Evolutionary conservation across 1,140 invertebrate genomes (phyloP).

Genomic region (Penaeus chinensis): DNA sequence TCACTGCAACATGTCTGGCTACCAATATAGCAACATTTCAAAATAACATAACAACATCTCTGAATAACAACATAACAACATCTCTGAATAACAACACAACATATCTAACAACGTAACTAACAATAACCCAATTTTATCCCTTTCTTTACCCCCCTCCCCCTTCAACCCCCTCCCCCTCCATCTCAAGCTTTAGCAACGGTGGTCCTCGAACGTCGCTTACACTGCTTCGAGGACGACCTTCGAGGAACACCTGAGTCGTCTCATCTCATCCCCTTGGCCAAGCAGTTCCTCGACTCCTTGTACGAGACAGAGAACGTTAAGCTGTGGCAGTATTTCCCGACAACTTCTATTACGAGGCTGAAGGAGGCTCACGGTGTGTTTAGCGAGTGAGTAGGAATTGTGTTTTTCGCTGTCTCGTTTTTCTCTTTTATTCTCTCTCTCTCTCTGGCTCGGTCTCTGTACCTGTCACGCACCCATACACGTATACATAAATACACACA

Average conservation of each 20-base stretch:
- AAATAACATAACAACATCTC: too few relatives aligned
- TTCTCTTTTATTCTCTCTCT: neutral
- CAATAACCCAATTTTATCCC: too few relatives aligned
- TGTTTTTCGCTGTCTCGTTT: neutral
- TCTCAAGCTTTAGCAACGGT: conserved; percentile 42
- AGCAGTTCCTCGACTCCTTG: conserved; percentile 39
- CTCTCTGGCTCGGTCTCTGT: neutral
- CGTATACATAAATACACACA: too few relatives aligned
- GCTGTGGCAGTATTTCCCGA: conserved; percentile 55
- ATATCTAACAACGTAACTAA: too few relatives aligned
- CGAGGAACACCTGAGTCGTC: neutral
- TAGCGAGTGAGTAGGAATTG: conserved; percentile 23
- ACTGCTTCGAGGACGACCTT: neutral
- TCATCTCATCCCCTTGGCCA: conserved; percentile 30
- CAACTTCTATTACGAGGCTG: conserved; percentile 36
- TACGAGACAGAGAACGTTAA: conserved; percentile 51
- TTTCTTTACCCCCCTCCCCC: neutral
- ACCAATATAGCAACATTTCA: too few relatives aligned
- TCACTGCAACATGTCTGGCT: too few relatives aligned
- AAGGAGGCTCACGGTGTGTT: conserved; percentile 45
- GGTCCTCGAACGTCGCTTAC: conserved; percentile 33
- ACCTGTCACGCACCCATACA: neutral
- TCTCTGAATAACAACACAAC: too few relatives aligned
- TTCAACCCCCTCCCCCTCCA: too few relatives aligned
- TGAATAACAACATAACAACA: too few relatives aligned